Conservation (phyloP, 23 tunicate species). For the Phallusia fumigata region DNA sequence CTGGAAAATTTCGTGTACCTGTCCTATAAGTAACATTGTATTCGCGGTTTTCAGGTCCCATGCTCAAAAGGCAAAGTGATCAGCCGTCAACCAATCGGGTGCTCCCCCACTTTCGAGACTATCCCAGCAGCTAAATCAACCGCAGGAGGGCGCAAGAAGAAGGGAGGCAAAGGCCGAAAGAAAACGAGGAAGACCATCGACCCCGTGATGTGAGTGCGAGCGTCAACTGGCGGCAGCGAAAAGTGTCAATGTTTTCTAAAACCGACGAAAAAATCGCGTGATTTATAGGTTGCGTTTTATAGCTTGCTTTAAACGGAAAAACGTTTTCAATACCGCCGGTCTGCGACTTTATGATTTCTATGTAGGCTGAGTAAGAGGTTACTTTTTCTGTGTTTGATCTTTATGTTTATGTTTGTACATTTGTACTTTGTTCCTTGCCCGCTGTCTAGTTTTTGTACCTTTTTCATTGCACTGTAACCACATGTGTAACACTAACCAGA, state of each 20-base stretch:
- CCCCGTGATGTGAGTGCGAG: constrained; percentile 1
- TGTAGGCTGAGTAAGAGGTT: too few relatives aligned
- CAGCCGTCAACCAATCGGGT: constrained; percentile 72
- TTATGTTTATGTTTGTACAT: too few relatives aligned
- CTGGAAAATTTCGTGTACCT: too few relatives aligned
- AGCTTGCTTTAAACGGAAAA: background rate
- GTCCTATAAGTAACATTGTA: too few relatives aligned
- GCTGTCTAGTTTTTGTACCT: too few relatives aligned
- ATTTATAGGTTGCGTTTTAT: background rate
- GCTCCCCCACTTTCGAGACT: constrained; percentile 46
- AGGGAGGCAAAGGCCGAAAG: background rate
- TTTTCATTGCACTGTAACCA: too few relatives aligned
- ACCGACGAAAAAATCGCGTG: background rate
- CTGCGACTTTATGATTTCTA: too few relatives aligned
- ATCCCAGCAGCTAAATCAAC: background rate
- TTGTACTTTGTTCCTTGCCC: too few relatives aligned
- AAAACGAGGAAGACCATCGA: constrained; percentile 13
- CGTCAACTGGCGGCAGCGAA: background rate
- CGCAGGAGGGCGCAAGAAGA: constrained; percentile 17
- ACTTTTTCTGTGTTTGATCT: too few relatives aligned
- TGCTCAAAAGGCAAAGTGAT: constrained; percentile 33
- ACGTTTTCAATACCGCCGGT: too few relatives aligned
- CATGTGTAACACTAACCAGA: too few relatives aligned
- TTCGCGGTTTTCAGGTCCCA: constrained; percentile 5
- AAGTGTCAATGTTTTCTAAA: background rate